Base-by-base conservation (phyloP, 1,140 invertebrate genomes). In the Brachionus koreanus region DNA sequence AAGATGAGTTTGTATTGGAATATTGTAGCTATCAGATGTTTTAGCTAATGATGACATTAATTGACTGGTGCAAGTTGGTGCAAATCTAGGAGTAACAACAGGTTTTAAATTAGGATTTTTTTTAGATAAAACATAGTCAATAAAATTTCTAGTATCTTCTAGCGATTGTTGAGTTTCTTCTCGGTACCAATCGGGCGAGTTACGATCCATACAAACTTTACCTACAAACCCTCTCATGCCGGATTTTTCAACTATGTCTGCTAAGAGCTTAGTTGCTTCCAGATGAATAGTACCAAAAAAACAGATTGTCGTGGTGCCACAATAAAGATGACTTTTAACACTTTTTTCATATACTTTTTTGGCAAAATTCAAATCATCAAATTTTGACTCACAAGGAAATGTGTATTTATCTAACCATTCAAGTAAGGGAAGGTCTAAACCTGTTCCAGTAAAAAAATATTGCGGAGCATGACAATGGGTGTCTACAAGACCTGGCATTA, bases 401-500 rank as follows among this genome's bases (percentile, higher is more conserved):
- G 94, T 96, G 85, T 95, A 95, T n/a, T 89, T 91, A 42, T 92
- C 89, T 0, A 97, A 88, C 95, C 95, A 96, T 77, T 94, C 92
- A 0, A 96, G 87, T 10, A 97, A 88, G 0, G 91, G 90, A 83
- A 92, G 90, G 85, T 95, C 94, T 81, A 94, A 90, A 0, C 93
- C 94, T 10, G 94, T 85, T 6, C 94, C 94, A 83, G 92, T 87
- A 87, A 95, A 95, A 1, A 93, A 92, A 84, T 93, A 93, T 88
- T 96, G 95, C 2, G 93, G 92, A 0, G 94, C 93, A 90, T 97
- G 95, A 61, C 94, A 93, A 85, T 97, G 95, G 12, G 92, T 92
- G 86, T 97, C 95, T 4, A 95, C 90, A 83, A 97, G 92, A 3
- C 95, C 95, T 4, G 95, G 95, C 84, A 94, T 92, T 5, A 96